Evolutionary conservation across 2,888 invertebrate species (phyloP).

Genomic region (Gymnocheta viridis): DNA sequence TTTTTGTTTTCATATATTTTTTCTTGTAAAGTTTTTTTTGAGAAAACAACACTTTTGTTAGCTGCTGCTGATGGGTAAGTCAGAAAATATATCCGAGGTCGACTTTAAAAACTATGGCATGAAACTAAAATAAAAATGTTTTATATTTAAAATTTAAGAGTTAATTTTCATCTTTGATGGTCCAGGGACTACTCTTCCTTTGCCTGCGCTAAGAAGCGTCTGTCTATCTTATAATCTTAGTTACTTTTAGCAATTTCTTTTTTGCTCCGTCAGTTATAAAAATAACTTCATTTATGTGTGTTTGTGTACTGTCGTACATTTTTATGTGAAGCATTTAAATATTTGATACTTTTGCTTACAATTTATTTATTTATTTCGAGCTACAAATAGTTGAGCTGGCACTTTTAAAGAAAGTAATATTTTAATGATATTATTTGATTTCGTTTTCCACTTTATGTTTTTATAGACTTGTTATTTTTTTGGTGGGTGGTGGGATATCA

Average conservation of each 20-base stretch:
- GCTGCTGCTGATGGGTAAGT: not conserved
- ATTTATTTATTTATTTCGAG: not conserved
- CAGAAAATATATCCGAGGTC: too few relatives aligned
- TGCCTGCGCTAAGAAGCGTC: not conserved
- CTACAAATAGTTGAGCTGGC: not conserved
- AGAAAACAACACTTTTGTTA: too few relatives aligned
- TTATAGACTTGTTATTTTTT: too few relatives aligned
- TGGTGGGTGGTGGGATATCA: too few relatives aligned
- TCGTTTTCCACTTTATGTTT: too few relatives aligned
- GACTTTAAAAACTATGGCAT: too few relatives aligned
- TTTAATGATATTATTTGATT: too few relatives aligned
- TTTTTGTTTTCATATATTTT: constrained; percentile 10
- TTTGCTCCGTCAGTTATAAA: too few relatives aligned
- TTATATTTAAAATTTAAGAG: too few relatives aligned
- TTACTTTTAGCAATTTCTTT: too few relatives aligned
- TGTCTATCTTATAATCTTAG: not conserved
- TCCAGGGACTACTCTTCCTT: not conserved
- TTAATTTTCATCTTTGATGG: not conserved
- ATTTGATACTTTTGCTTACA: constrained; percentile 10
- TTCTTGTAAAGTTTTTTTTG: constrained; percentile 1
- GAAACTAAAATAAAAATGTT: too few relatives aligned
- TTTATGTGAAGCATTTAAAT: not conserved
- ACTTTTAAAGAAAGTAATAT: not conserved
- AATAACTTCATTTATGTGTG: not conserved
- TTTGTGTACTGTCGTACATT: too few relatives aligned